A percentile compares a stretch with the other conserved stretches of the same genome.
These are phyloP conservation scores for Clarias macrocephalus DNA, from an alignment of 2,113 vertebrate genomes.

Conservation along the genomic window DNA sequence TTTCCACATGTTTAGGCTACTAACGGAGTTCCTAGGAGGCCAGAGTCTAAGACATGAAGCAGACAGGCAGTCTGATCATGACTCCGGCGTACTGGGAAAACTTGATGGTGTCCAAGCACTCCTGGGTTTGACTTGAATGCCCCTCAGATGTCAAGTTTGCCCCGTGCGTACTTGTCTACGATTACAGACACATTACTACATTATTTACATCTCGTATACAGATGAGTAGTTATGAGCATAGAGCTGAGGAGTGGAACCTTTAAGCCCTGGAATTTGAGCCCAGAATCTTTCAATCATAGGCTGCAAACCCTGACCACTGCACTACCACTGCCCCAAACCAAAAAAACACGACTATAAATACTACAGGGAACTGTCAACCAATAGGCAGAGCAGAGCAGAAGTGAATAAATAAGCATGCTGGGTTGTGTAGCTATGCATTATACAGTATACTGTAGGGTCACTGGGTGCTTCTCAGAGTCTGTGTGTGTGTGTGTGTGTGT, in stretches of 20 bases:
- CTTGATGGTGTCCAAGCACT: too few species aligned
- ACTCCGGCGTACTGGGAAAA: too few species aligned
- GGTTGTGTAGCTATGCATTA: conserved; percentile 18
- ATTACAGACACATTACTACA: background rate
- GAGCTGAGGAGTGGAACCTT: background rate
- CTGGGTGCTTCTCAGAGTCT: background rate
- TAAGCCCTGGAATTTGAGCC: background rate
- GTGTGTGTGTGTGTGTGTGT: conserved; percentile 38
- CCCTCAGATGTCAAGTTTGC: background rate
- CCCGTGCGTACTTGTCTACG: background rate
- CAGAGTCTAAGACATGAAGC: too few species aligned
- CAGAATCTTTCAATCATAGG: background rate
- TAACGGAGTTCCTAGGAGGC: too few species aligned
- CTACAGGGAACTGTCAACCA: background rate
- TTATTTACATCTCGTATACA: background rate
- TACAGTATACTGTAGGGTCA: background rate
- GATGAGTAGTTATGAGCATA: background rate
- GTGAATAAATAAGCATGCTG: conserved; percentile 1
- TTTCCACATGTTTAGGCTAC: too few species aligned
- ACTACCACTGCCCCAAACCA: background rate
- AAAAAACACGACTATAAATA: background rate
- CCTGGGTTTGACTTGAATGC: too few species aligned
- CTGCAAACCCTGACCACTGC: background rate
- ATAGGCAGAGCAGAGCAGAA: background rate
- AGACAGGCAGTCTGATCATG: too few species aligned